These are phyloP conservation scores for Saxidomus purpurata DNA, from an alignment of 1,140 invertebrate genomes.

Conservation along the genomic window DNA sequence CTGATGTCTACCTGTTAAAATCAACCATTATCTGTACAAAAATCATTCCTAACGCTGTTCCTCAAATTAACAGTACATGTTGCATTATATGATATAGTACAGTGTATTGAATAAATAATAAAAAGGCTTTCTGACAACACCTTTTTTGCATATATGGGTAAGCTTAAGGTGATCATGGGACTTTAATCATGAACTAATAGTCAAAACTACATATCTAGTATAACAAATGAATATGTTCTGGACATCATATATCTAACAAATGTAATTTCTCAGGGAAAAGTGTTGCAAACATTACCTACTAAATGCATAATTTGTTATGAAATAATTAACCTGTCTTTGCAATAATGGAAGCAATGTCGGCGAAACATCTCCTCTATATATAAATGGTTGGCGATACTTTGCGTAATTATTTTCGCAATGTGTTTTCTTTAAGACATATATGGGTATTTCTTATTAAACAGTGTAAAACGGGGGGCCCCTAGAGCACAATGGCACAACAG, in stretches of 20 bases:
- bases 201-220: too few relatives aligned
- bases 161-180: too few relatives aligned
- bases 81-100: too few relatives aligned
- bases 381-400: neutral
- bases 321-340: constrained; percentile 48
- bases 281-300: constrained; percentile 12
- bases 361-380: neutral
- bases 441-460: neutral
- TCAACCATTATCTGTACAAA: too few relatives aligned
- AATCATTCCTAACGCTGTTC: too few relatives aligned
- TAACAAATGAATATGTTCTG: neutral
- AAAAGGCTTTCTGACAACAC: too few relatives aligned
- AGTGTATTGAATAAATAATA: too few relatives aligned
- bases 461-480: neutral
- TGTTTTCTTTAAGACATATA: neutral
- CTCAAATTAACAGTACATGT: too few relatives aligned
- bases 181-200: too few relatives aligned
- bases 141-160: too few relatives aligned
- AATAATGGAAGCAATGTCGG: neutral
- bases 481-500: neutral
- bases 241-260: neutral
- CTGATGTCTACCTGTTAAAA: too few relatives aligned
- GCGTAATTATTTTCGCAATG: neutral
- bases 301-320: constrained; percentile 51
- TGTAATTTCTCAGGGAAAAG: neutral